Percentiles rank a stretch among this genome's conserved stretches.
These are phyloP conservation scores for Lichenostomus cassidix DNA, from an alignment of 2,113 vertebrate species.

Conservation along the genomic window DNA sequence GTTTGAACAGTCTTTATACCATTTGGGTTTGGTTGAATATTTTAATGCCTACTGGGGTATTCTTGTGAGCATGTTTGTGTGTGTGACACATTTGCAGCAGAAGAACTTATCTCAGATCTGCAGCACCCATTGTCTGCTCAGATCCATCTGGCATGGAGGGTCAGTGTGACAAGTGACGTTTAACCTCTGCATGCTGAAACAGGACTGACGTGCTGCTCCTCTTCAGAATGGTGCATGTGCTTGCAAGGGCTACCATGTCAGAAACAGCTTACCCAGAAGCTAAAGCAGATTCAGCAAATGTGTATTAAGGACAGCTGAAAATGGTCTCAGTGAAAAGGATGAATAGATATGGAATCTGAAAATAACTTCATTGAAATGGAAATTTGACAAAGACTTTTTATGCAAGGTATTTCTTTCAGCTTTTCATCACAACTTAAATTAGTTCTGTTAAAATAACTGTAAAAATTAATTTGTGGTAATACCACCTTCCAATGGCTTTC, in stretches of 20 bases:
- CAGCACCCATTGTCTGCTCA: not conserved
- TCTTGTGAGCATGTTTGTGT: not conserved
- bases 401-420: not conserved
- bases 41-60: not conserved
- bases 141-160: not conserved
- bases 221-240: fast-evolving
- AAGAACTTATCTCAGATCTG: not conserved
- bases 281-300: not conserved
- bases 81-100: not conserved
- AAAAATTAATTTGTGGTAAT: not conserved
- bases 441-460: not conserved
- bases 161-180: fast-evolving
- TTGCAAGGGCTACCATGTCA: not conserved
- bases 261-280: not conserved
- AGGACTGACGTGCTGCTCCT: not conserved
- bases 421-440: not conserved
- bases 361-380: not conserved
- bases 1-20: not conserved
- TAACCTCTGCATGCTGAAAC: not conserved
- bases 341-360: not conserved
- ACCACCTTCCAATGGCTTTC: not conserved
- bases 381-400: not conserved
- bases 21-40: not conserved
- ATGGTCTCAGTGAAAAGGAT: not conserved
- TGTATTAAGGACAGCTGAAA: not conserved